Evolutionary conservation across 2,888 invertebrate species (phyloP).

Genomic region (Laspeyria flexula): DNA sequence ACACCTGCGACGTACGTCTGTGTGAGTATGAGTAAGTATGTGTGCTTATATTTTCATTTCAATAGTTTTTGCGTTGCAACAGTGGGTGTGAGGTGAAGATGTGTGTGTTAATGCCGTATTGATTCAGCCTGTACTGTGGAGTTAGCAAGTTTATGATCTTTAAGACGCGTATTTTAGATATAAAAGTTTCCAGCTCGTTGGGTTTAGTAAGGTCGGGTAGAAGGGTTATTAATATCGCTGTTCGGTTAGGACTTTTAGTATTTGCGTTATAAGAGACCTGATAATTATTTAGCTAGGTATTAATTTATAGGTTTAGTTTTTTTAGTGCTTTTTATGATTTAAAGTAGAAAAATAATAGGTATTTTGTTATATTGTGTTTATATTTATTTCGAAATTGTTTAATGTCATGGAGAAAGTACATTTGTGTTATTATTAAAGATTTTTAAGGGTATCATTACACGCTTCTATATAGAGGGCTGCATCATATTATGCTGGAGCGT

Average conservation of each 20-base stretch:
- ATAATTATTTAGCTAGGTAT: too few relatives aligned
- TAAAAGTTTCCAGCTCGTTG: slow-evolving; percentile 25
- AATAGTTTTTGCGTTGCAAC: slow-evolving; percentile 81
- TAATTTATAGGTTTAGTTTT: too few relatives aligned
- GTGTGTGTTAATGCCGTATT: slow-evolving; percentile 84
- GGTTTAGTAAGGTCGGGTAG: neutral
- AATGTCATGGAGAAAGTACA: too few relatives aligned
- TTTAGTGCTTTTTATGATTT: too few relatives aligned
- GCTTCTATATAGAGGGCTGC: too few relatives aligned
- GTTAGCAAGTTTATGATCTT: slow-evolving; percentile 77
- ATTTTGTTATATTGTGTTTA: too few relatives aligned
- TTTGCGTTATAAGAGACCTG: too few relatives aligned
- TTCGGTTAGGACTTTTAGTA: neutral
- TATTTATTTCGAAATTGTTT: too few relatives aligned
- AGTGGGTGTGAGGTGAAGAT: slow-evolving; percentile 62
- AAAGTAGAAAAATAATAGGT: too few relatives aligned
- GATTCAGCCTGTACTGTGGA: slow-evolving; percentile 70
- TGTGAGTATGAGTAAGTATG: slow-evolving; percentile 58
- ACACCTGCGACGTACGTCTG: slow-evolving; percentile 63
- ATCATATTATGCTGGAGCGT: too few relatives aligned
- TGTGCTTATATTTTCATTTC: slow-evolving; percentile 82
- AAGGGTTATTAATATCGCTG: neutral
- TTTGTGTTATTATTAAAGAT: too few relatives aligned
- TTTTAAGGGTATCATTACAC: too few relatives aligned
- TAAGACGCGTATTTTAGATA: slow-evolving; percentile 56